Evolutionary conservation across 2,888 invertebrate genomes (phyloP).

Genomic region (Spilarctia lutea): DNA sequence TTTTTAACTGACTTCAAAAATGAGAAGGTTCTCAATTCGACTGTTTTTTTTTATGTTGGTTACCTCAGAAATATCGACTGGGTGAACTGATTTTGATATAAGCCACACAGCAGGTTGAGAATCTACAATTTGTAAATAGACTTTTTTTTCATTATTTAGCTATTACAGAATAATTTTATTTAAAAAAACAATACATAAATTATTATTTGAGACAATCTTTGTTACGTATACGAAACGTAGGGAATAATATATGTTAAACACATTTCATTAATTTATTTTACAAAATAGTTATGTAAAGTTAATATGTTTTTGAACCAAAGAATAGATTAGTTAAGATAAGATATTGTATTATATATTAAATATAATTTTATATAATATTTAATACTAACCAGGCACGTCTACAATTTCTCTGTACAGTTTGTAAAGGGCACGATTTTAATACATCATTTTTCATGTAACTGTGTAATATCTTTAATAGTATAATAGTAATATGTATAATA

Average conservation of each 20-base stretch:
- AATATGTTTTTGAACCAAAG: slow-evolving; percentile 39
- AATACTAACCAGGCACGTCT: neutral
- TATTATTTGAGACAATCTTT: neutral
- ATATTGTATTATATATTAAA: slow-evolving; percentile 9
- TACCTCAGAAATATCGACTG: too few species aligned
- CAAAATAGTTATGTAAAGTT: neutral
- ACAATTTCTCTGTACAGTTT: neutral
- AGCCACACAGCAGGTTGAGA: neutral
- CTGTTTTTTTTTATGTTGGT: too few species aligned
- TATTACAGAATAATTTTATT: neutral
- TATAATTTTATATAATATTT: slow-evolving; percentile 10
- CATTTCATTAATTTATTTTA: neutral
- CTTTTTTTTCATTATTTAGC: neutral
- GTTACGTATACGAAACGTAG: neutral
- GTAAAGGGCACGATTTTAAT: slow-evolving; percentile 1
- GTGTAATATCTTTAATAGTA: neutral
- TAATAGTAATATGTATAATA: neutral
- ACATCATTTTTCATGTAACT: neutral
- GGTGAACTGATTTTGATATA: too few species aligned
- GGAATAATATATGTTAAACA: neutral
- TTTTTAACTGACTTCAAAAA: too few species aligned
- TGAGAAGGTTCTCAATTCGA: too few species aligned
- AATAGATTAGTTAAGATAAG: slow-evolving; percentile 24
- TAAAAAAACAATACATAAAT: neutral
- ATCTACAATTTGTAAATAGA: neutral